Conservation (phyloP, 2,888 invertebrate species). For the Eupithecia dodoneata region DNA sequence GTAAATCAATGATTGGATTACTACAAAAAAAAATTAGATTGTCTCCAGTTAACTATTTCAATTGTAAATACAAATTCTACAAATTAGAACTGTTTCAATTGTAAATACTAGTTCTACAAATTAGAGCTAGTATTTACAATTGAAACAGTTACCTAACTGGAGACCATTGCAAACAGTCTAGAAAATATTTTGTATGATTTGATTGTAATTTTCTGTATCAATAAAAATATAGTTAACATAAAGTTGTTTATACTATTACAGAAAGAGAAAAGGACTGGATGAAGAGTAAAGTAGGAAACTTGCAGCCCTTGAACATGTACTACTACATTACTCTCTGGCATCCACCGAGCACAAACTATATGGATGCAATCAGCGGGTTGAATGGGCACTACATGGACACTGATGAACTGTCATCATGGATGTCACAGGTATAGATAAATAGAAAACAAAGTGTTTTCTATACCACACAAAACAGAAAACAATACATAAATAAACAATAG, state of each 20-base stretch:
- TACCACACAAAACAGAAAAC: too few relatives aligned
- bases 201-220: neutral
- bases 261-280: slow-evolving; percentile 74
- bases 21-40: neutral
- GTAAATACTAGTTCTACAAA: too few relatives aligned
- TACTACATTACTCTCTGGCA: slow-evolving; percentile 73
- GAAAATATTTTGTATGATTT: neutral
- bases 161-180: too few relatives aligned
- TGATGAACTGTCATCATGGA: slow-evolving; percentile 57
- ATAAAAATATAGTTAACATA: neutral
- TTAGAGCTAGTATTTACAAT: too few relatives aligned
- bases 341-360: slow-evolving; percentile 60
- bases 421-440: slow-evolving; percentile 59
- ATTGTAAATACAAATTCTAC: neutral
- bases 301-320: slow-evolving; percentile 71
- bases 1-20: neutral
- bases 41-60: neutral
- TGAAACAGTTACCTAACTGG: too few relatives aligned
- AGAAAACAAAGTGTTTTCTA: too few relatives aligned
- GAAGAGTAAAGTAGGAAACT: slow-evolving; percentile 61
- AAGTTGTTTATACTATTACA: slow-evolving; percentile 49
- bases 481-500: too few relatives aligned
- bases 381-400: slow-evolving; percentile 52
- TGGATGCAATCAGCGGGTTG: slow-evolving; percentile 63
- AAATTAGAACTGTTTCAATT: too few relatives aligned